Percentiles rank a stretch among this genome's conserved stretches.
Evolutionary conservation across 2,113 vertebrate genomes (phyloP).

Genomic region (Caloenas nicobarica): DNA sequence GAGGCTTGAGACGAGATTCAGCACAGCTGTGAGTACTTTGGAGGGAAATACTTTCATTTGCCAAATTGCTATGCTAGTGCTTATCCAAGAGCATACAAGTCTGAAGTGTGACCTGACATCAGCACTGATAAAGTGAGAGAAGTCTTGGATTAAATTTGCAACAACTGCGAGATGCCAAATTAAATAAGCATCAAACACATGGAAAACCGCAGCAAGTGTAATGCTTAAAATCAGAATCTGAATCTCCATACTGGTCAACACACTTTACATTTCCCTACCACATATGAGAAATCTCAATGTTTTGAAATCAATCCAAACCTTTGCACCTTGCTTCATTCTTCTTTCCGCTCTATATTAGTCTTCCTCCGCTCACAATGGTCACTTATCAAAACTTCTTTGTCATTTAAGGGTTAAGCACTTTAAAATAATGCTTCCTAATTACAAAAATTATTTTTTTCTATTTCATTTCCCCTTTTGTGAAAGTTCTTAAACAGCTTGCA

Average conservation of each 20-base stretch:
- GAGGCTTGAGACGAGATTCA: not conserved
- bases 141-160: not conserved
- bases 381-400: not conserved
- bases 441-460: not conserved
- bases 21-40: not conserved
- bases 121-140: not conserved
- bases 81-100: not conserved
- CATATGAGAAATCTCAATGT: fast-evolving
- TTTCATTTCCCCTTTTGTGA: not conserved
- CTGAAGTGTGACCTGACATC: not conserved
- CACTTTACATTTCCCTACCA: not conserved
- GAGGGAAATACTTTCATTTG: not conserved
- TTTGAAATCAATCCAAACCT: not conserved
- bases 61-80: not conserved
- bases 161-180: not conserved
- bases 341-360: not conserved
- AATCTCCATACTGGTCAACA: not conserved
- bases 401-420: not conserved
- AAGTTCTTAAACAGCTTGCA: not conserved
- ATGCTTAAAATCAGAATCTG: not conserved
- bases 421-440: not conserved
- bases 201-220: not conserved
- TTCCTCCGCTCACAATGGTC: not conserved
- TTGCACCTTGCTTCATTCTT: not conserved
- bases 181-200: not conserved